Conservation (phyloP, 2,888 invertebrate genomes). For the Pachliopta kotzebuea region DNA sequence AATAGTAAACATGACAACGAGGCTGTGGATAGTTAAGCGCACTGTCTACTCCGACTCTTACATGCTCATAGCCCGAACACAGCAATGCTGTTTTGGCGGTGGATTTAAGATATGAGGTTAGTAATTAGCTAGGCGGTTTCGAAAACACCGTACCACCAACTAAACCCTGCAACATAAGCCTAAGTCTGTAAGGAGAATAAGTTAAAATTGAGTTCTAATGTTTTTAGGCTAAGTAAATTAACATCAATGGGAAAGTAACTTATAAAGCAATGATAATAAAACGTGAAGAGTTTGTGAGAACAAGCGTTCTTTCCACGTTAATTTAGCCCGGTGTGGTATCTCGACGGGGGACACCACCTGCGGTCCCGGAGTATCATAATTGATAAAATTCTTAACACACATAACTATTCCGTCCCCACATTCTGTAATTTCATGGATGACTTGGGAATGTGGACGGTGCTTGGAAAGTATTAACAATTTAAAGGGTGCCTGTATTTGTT, state of each 20-base stretch:
- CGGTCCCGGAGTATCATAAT: slow-evolving; percentile 52
- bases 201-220: background rate
- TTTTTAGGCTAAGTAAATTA: slow-evolving; percentile 13
- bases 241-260: slow-evolving; percentile 17
- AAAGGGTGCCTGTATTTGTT: slow-evolving; percentile 26
- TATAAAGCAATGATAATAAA: slow-evolving; percentile 25
- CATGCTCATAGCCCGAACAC: no score
- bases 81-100: no score
- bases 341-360: slow-evolving; percentile 52
- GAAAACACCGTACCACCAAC: no score
- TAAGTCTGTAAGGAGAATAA: background rate
- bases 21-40: no score
- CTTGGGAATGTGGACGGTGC: slow-evolving; percentile 28
- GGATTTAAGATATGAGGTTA: no score
- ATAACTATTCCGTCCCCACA: slow-evolving; percentile 56
- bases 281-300: slow-evolving; percentile 27
- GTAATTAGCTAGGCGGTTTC: no score
- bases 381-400: slow-evolving; percentile 72
- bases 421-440: slow-evolving; percentile 55
- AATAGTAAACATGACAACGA: no score
- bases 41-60: no score
- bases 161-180: no score
- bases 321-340: slow-evolving; percentile 35
- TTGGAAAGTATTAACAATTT: slow-evolving; percentile 33
- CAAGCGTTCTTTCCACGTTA: slow-evolving; percentile 20